Evolutionary conservation across 2,113 vertebrate species (phyloP).

Genomic region (Lagenorhynchus albirostris): DNA sequence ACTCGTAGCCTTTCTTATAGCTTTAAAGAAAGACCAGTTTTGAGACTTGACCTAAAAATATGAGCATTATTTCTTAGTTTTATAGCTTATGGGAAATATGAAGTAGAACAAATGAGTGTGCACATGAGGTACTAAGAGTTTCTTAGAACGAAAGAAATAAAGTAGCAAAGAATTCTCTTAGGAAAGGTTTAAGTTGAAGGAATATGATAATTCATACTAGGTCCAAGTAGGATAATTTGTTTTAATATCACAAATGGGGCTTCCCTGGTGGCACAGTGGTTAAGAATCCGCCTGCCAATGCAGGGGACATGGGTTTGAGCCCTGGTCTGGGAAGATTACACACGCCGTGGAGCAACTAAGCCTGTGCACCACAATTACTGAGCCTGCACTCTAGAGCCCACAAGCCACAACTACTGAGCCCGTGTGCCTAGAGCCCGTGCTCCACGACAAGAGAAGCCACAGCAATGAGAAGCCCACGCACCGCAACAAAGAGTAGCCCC

Average conservation of each 20-base stretch:
- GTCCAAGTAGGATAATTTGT: neutral
- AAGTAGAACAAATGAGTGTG: neutral
- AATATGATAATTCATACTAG: neutral
- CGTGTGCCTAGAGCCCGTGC: no score
- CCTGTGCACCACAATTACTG: no score
- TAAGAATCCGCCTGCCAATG: no score
- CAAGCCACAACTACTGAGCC: no score
- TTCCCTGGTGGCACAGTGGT: no score
- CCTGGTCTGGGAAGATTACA: no score
- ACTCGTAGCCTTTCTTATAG: neutral
- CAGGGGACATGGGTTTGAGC: no score
- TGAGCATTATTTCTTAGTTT: constrained; percentile 10
- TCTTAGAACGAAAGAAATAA: neutral
- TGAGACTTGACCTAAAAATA: constrained; percentile 11
- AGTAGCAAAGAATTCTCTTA: neutral
- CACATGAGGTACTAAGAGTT: neutral
- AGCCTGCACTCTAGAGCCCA: no score
- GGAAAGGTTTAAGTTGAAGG: neutral
- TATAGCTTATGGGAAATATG: neutral
- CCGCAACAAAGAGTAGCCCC: no score
- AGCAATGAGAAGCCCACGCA: no score
- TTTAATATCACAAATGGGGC: neutral
- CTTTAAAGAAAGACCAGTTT: constrained; percentile 38
- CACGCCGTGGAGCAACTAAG: no score
- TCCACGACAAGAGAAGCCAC: no score